Evolutionary conservation across 1,140 invertebrate genomes (phyloP).

Genomic region (Brachystomella parvula): DNA sequence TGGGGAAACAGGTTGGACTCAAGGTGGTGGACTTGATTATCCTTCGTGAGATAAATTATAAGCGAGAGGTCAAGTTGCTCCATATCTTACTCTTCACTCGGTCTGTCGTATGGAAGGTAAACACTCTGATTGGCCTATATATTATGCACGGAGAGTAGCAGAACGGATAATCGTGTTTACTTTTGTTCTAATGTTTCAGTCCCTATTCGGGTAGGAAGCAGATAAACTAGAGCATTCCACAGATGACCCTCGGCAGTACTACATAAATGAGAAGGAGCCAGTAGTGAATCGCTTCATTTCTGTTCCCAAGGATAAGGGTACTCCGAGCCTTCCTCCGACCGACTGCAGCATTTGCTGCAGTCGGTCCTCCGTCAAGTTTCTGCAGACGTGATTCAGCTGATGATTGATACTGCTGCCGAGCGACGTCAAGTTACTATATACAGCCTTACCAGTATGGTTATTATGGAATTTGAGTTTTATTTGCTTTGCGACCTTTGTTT

Average conservation of each 20-base stretch:
- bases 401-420: constrained; percentile 82
- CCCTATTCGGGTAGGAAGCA: constrained; percentile 93
- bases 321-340: constrained; percentile 95
- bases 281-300: constrained; percentile 96
- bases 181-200: constrained; percentile 47
- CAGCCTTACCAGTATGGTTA: background rate
- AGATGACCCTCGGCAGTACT: constrained; percentile 97
- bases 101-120: constrained; percentile 91
- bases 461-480: background rate
- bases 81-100: constrained; percentile 94
- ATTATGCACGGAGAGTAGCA: background rate
- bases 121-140: constrained; percentile 7
- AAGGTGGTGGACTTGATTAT: constrained; percentile 88
- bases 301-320: constrained; percentile 94
- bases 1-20: constrained; percentile 90
- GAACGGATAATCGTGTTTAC: background rate
- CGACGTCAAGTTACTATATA: constrained; percentile 69
- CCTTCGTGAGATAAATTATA: constrained; percentile 83
- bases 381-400: constrained; percentile 75
- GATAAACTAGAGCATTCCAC: too few relatives aligned
- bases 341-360: constrained; percentile 96
- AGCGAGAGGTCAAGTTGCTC: too few relatives aligned
- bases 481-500: constrained; percentile 44
- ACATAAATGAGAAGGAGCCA: constrained; percentile 97
- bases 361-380: constrained; percentile 49